Base-by-base conservation (phyloP, 2,888 invertebrate species). In the Drosophila setosimentum region DNA sequence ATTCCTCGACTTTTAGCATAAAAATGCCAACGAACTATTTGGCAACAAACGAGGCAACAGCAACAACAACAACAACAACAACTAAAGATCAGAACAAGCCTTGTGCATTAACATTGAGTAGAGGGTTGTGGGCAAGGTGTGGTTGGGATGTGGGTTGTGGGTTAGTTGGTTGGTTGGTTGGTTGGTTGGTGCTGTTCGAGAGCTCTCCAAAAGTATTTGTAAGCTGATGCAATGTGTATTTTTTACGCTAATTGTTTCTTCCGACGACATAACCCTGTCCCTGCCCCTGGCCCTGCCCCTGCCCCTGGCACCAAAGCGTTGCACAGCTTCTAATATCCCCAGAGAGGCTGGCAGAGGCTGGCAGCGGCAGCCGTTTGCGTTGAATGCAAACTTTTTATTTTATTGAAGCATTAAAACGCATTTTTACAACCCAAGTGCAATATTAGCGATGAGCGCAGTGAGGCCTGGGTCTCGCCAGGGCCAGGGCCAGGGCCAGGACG, bases 171-270 rank as follows among this genome's bases (percentile, higher is more conserved):
- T 1, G 24, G 54, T 18, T n/a, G n/a, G 27, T 50, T 13, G 16
- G 2, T 3, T 21, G 45, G n/a, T n/a, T n/a, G n/a, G n/a, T 4
- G n/a, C 8, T 24, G 8, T 45, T 45, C 24, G 29, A 13, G 13
- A 16, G 27, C 55, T 67, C 55, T 63, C 50, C 24, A 45, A 64
- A 73, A 71, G 73, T 76, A 72, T 76, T 83, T 79, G 68, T 73
- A 72, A 87, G 76, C 74, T 79, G 74, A 72, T 78, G 80, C 76
- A 73, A 65, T 68, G 72, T 55, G 59, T 73, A 74, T 88, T 91
- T 87, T 92, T 92, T 91, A 92, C 90, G 91, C 91, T 92, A 92
- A 92, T 92, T 92, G 92, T 91, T 90, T 91, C 80, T 88, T 80
- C 75, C 84, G 71, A 67, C 63, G 74, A 72, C 66, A 70, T 37